Base-by-base conservation (phyloP, 2,113 vertebrate species). In the Zosterops lateralis region DNA sequence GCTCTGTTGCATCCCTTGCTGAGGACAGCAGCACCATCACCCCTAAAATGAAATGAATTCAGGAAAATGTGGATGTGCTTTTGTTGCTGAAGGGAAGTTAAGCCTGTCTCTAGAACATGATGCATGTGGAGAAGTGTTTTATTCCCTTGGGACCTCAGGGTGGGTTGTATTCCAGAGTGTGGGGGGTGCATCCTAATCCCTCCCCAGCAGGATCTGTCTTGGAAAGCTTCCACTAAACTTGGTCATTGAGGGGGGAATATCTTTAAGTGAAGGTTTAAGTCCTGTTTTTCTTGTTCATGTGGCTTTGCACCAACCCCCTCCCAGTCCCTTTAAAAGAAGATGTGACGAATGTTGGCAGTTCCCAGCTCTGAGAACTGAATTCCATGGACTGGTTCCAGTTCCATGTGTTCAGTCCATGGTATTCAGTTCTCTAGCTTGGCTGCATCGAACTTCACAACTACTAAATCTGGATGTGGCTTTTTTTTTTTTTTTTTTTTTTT, bases 291-390 rank as follows among this genome's bases (percentile, higher is more conserved):
- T 54, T 34, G 32, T 65, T 72, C 7, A 1, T n/a, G 58, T 90
- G 70, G 66, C 81, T 89, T 87, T 93, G 38, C 62, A 68, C 26
- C 71, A 36, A 12, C 17, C 17, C 29, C 17, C 74, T 10, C 17
- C 74, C 75, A 40, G 17, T 56, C 80, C 72, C 65, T 92, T 62
- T 81, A 91, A 75, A 92, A 93, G 96, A 97, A 96, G 96, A 96
- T 80, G 76, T 93, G 96, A 96, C 36, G 90, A 95, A 73, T 70
- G 79, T 54, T 97, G 88, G 97, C 97, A 97, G 97, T 92, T 96
- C 97, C 97, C 92, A 95, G 97, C 97, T 97, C 94, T 97, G 97
- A 98, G 97, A 98, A 98, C 97, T 98, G 97, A 97, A 97, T 98
- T 98, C 97, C 97, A 97, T 98, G 97, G 97, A 97, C 97, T 98